phyloP scores from a whole-genome alignment of 1,140 invertebrate species.

The Danaus melanippus region DNA sequence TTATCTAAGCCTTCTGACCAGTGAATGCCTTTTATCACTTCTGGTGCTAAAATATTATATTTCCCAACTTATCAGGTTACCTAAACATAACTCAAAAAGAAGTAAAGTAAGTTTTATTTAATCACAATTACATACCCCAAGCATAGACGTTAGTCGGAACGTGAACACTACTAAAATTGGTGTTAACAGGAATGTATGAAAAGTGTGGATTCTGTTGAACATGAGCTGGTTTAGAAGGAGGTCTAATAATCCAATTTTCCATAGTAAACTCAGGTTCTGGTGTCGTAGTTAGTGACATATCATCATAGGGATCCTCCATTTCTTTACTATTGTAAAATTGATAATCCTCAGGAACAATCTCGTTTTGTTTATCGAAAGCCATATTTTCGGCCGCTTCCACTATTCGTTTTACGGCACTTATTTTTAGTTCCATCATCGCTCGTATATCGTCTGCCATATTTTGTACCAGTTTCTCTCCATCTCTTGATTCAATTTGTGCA shows the following conservation, averaged over 20 bases:
- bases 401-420: slow-evolving; percentile 86
- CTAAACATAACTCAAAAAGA: slow-evolving; percentile 1
- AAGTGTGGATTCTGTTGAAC: slow-evolving; percentile 83
- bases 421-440: slow-evolving; percentile 87
- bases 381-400: slow-evolving; percentile 86
- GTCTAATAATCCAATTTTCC: slow-evolving; percentile 70
- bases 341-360: slow-evolving; percentile 76
- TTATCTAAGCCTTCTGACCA: slow-evolving; percentile 91
- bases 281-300: slow-evolving; percentile 51
- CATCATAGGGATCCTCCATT: slow-evolving; percentile 71
- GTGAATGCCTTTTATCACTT: slow-evolving; percentile 79
- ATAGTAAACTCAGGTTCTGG: slow-evolving; percentile 68
- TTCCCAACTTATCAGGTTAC: not conserved
- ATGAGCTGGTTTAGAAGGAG: slow-evolving; percentile 66
- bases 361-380: slow-evolving; percentile 73
- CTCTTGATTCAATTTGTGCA: slow-evolving; percentile 77
- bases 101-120: slow-evolving; percentile 11
- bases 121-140: slow-evolving; percentile 76
- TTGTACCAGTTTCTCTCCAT: slow-evolving; percentile 80
- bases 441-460: slow-evolving; percentile 85
- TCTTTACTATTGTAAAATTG: slow-evolving; percentile 84
- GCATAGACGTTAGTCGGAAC: slow-evolving; percentile 97
- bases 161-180: slow-evolving; percentile 90
- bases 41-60: slow-evolving; percentile 69
- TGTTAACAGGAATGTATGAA: slow-evolving; percentile 85